Evolutionary conservation across 2,113 vertebrate species (phyloP), one percentile per base, ranked within the genome.

Genomic region (Mus pahari): DNA sequence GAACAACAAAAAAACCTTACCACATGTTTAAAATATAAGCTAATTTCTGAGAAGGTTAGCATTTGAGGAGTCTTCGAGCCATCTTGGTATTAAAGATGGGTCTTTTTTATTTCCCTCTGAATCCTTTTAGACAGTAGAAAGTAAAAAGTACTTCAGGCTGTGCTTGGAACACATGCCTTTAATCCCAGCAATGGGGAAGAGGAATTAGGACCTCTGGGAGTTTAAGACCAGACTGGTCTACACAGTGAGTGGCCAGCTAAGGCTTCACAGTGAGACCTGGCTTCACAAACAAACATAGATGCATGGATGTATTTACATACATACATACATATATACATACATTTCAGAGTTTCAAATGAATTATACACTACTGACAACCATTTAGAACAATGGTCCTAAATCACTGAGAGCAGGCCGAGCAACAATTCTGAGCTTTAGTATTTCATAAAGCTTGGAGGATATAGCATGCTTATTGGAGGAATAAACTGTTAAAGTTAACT

Each of bases 321-420:
- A 82, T 79, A n/a, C 16, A n/a, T n/a, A 14, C 55, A 75, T 26
- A 28, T 13, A 48, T 77, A 77, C 28, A 36, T 79, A 50, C 48
- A 53, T 78, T 93, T 75, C 39, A 95, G 45, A 94, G 58, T 94
- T 70, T 83, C 89, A 86, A 86, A 64, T 45, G 13, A 83, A 84
- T 84, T 81, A 64, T 31, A 93, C 6, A 55, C 26, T 39, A 53
- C 20, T 20, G 33, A 28, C 45, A 83, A 66, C 48, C 22, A 5
- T 58, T 95, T 86, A 94, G 71, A 96, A 78, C 53, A 33, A 88
- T 19, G 36, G 26, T 89, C 68, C 95, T 79, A 83, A 68, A 89
- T 64, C 33, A 36, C 45, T n/a, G n/a, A 82, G 8, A 42, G 24
- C 31, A 90, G 20, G 28, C 26, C 79, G 78, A 96, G 60, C n/a